Evolutionary conservation across 1,140 invertebrate species (phyloP).

Genomic region (Ceratina japonica): DNA sequence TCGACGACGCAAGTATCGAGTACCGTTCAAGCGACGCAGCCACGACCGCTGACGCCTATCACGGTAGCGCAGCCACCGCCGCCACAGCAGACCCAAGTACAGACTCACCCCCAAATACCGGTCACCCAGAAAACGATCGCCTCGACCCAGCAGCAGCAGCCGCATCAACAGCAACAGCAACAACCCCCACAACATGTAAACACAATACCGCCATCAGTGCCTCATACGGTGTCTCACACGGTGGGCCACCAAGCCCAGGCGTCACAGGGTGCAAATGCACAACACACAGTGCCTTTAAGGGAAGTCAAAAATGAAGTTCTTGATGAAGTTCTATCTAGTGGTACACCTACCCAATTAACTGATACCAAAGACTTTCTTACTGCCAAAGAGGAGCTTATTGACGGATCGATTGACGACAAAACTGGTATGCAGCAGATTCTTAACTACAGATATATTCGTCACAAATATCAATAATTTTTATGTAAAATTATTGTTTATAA

Average conservation of each 20-base stretch:
- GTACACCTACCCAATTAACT: conserved; percentile 71
- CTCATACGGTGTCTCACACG: conserved; percentile 63
- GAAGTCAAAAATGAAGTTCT: conserved; percentile 79
- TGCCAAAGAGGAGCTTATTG: conserved; percentile 78
- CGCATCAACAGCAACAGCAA: conserved; percentile 33
- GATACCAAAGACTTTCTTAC: conserved; percentile 79
- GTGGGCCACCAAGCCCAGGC: conserved; percentile 69
- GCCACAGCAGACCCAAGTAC: conserved; percentile 29
- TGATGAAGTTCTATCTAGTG: conserved; percentile 74
- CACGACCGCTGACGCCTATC: conserved; percentile 34
- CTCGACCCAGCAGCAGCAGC: conserved; percentile 42
- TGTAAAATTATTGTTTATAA: neutral
- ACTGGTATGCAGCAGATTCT: conserved; percentile 66
- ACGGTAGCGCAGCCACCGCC: conserved; percentile 42
- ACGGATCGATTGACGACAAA: conserved; percentile 77
- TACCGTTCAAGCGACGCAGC: conserved; percentile 39
- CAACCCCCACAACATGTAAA: conserved; percentile 50
- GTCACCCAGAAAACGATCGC: conserved; percentile 44
- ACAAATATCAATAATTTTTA: no score
- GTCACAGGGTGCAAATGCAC: conserved; percentile 71
- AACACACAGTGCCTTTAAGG: conserved; percentile 77
- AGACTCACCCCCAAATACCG: conserved; percentile 40
- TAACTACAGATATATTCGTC: neutral
- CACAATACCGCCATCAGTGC: conserved; percentile 59
- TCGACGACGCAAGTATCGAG: conserved; percentile 57